phyloP scores from a whole-genome alignment of 2,888 invertebrate genomes.

The Xylota segnis region DNA sequence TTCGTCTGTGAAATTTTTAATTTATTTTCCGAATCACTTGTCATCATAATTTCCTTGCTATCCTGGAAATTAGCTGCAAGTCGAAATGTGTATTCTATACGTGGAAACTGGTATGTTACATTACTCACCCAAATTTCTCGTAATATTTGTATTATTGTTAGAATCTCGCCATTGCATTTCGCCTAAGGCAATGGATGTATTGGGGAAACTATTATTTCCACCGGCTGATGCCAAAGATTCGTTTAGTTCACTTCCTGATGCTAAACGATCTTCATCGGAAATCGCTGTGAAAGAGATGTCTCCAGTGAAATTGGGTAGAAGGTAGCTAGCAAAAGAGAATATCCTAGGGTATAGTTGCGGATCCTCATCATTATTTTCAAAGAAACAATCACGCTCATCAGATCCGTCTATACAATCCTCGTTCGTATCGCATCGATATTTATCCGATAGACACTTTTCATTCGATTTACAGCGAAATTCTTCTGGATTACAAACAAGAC shows the following conservation, averaged over 20 bases:
- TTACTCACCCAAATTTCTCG: conserved; percentile 34
- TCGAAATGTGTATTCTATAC: conserved; percentile 1
- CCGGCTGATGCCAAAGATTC: conserved; percentile 64
- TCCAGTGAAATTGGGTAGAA: conserved; percentile 81
- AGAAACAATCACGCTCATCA: conserved; percentile 87
- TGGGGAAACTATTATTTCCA: not conserved
- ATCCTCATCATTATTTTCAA: conserved; percentile 80
- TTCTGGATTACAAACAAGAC: conserved; percentile 84
- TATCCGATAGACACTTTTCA: conserved; percentile 86
- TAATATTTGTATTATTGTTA: not conserved
- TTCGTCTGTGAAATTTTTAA: conserved; percentile 82
- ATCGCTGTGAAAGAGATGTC: conserved; percentile 79
- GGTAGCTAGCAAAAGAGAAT: conserved; percentile 82
- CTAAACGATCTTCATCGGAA: conserved; percentile 79
- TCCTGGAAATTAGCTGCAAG: conserved; percentile 85
- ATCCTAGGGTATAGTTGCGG: conserved; percentile 81
- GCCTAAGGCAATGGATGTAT: not conserved
- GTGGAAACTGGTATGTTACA: not conserved
- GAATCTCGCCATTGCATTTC: not conserved
- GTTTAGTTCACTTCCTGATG: conserved; percentile 75
- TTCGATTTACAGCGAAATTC: conserved; percentile 85
- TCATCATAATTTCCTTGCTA: conserved; percentile 87
- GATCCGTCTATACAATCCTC: conserved; percentile 87
- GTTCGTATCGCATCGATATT: conserved; percentile 87
- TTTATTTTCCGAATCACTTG: conserved; percentile 86